Evolutionary conservation across 2,113 vertebrate species (phyloP).

Genomic region (Pituophis catenifer): DNA sequence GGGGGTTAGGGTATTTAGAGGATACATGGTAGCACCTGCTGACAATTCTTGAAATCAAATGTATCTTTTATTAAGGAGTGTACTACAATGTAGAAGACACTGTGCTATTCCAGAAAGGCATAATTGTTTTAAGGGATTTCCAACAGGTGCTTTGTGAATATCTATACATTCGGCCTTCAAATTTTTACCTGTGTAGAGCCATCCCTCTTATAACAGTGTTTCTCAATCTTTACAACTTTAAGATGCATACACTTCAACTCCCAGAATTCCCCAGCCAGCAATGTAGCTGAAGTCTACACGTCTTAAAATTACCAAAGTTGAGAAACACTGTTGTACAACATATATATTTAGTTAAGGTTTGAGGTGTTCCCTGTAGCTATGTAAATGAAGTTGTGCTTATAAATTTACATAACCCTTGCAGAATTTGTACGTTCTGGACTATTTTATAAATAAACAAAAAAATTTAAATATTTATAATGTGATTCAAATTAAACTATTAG

Average conservation of each 20-base stretch:
- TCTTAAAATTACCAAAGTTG: not conserved
- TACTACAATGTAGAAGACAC: not conserved
- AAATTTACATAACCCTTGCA: not conserved
- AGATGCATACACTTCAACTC: not conserved
- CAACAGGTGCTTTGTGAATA: not conserved
- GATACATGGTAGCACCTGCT: not conserved
- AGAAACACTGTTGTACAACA: not conserved
- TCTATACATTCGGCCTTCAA: not conserved
- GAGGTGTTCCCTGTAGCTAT: not conserved
- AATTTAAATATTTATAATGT: not conserved
- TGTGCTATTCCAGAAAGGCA: not conserved
- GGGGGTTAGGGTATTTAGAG: not conserved
- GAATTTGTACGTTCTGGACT: not conserved
- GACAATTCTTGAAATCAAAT: not conserved
- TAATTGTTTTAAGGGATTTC: not conserved
- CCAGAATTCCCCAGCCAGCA: not conserved
- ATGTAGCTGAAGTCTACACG: not conserved
- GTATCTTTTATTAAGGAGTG: not conserved
- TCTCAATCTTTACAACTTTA: not conserved
- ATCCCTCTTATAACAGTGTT: not conserved
- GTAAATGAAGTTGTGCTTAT: not conserved
- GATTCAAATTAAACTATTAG: not conserved
- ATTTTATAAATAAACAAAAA: not conserved
- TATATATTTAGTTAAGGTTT: not conserved
- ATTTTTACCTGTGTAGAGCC: not conserved